Evolutionary conservation across 1,140 invertebrate genomes (phyloP), one percentile per base, ranked within the genome.

Genomic region (Trichonephila inaurata): DNA sequence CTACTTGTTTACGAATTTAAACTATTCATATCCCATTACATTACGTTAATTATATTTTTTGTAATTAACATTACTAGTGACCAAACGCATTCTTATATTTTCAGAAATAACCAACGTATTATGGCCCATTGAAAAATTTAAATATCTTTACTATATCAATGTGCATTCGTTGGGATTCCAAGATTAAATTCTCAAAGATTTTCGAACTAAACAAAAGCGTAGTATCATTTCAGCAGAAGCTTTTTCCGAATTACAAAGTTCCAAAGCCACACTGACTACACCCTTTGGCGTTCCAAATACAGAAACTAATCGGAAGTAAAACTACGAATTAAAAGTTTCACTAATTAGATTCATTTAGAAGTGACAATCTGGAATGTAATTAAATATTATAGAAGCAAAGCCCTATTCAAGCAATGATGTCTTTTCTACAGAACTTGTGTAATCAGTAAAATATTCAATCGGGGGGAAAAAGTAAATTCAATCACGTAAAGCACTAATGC

Each of bases 291-390:
- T 28, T 21, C 40, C 21, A 40, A 88, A 18, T 88, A 18, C 28
- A 77, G n/a, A 89, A 60, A 40, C 12, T 62, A 21, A 69, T 58
- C 44, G 24, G 89, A 91, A 90, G 89, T 90, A 82, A 85, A 91
- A 91, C 89, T 72, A 44, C 69, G 18, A 82, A 91, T 91, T 91
- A 91, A 91, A 91, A 91, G 89, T 58, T 81, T 82, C 60, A 62
- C n/a, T 91, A 91, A 91, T 82, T 91, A 91, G 72, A 91, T 82
- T 91, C 72, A 91, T 90, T 90, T 62, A 69, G 33, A 40, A 91
- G 58, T 58, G 72, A 91, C 82, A 91, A 91, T 91, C 72, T 91
- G n/a, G 77, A 91, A 91, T 62, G 89, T 91, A 91, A 91, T 91
- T 91, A 91, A 91, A 91, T 91, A 82, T 91, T 62, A 82, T 40